Evolutionary conservation across 1,140 invertebrate genomes (phyloP), one percentile per base, ranked within the genome.

Genomic region (Drosophila sturtevanti): DNA sequence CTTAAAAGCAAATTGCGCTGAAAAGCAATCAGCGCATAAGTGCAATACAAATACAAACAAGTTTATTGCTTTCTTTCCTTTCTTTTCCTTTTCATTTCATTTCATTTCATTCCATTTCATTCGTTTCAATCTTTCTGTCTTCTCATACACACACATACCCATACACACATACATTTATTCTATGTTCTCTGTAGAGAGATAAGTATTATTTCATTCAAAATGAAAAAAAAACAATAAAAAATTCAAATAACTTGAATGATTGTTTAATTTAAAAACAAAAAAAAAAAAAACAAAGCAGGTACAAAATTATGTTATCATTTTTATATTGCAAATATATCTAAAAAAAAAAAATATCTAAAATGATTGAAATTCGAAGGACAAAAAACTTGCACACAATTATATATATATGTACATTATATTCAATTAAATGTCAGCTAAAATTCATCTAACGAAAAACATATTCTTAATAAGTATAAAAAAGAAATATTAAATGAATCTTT

Each of bases 31-130:
- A 79, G 73, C 71, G 77, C 77, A 79, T 79, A 79, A 79, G 77
- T 79, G 77, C 77, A 79, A 79, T 79, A 79, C 77, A 79, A 79
- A 79, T 79, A 79, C 77, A 79, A 79, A 79, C 77, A 79, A 79
- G 77, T 73, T 79, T 79, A 79, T 79, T 79, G 77, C 71, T 79
- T 79, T 79, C 79, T 66, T 71, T 72, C 62, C 74, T 65, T 61
- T 73, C 75, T 64, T 72, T 56, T 54, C 38, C 21, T 21, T 37
- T 41, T 22, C 14, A 55, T 24, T 51, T 16, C 51, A 16, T 14
- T 41, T 41, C 38, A 16, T 18, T 44, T 44, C 41, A 44, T 44
- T 44, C 16, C 6, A 31, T 31, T 44, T 44, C 41, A 18, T 44
- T 44, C 14, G 41, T 44, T 44, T 44, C 14, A 18, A 31, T 44